Evolutionary conservation across 1,140 invertebrate species (phyloP), one percentile per base, ranked within the genome.

Genomic region (Nomia melanderi): DNA sequence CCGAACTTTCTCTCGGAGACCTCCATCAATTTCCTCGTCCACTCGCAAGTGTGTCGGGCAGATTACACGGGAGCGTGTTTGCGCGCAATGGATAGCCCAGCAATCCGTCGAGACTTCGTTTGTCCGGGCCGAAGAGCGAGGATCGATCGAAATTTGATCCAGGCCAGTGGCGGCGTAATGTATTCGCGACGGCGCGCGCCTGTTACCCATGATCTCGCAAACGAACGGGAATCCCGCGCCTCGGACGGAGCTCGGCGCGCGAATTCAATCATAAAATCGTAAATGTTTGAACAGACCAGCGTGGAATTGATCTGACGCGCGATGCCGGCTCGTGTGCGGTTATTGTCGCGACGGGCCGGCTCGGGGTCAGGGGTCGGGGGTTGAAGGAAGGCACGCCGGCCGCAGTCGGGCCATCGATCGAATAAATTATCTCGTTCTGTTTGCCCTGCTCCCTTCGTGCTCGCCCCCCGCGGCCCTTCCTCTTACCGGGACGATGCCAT

Each of bases 221-320:
- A 69, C 31, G 39, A 29, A 59, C 25, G 54, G 36, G 41, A 47
- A 47, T 27, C 11, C 5, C 0, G 20, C 1, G 44, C 20, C 20
- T 64, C 44, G 47, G n/a, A 23, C 39, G 7, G 41, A 44, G 20
- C 20, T 17, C 41, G 14, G 14, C 39, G 57, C 14, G 57, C 39
- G 54, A 69, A 76, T 76, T 76, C 73, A 69, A 76, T 76, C 73
- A 60, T 76, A 66, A 76, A 76, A 76, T 69, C 73, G 64, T 76
- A 76, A 76, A 76, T 76, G 54, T 76, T 76, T 76, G 73, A 76
- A 76, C 36, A 76, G 73, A 44, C 60, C 29, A 54, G 29, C 36
- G 11, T 25, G 27, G 64, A 29, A 76, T 76, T 64, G 73, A 76
- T 76, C 39, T 14, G n/a, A 17, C 1, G 11, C 8, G 31, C 44